A percentile compares a stretch with the other conserved stretches of the same genome.
These are phyloP conservation scores for Stenichneumon culpator DNA, from an alignment of 2,888 invertebrate genomes.

Conservation along the genomic window DNA sequence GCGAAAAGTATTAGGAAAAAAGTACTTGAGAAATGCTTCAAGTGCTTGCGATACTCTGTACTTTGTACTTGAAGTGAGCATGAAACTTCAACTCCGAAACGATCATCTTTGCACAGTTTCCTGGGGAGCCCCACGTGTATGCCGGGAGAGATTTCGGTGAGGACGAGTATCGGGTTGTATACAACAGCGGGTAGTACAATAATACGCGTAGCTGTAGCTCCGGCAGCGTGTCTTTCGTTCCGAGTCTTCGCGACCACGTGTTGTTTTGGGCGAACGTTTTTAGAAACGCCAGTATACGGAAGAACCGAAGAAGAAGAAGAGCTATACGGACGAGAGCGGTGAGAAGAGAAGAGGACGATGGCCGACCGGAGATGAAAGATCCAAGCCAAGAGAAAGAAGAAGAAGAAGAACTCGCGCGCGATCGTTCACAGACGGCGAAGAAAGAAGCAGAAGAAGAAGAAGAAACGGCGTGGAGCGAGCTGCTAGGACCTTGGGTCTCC, in stretches of 20 bases:
- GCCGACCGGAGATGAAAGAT: constrained; percentile 80
- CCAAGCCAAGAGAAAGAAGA: constrained; percentile 73
- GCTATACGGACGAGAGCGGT: constrained; percentile 17
- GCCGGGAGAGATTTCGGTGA: background rate
- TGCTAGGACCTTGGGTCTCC: constrained; percentile 78
- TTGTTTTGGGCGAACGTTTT: constrained; percentile 82
- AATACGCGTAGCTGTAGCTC: constrained; percentile 36
- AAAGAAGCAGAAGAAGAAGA: constrained; percentile 47
- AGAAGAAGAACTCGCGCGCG: constrained; percentile 29
- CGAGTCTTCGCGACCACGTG: constrained; percentile 76
- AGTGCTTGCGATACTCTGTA: no score
- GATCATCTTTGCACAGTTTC: constrained; percentile 14
- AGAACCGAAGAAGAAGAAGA: constrained; percentile 27
- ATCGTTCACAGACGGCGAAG: constrained; percentile 57
- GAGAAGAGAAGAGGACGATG: constrained; percentile 42
- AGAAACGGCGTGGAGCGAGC: constrained; percentile 68
- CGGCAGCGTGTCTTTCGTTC: constrained; percentile 35
- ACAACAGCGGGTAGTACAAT: constrained; percentile 34
- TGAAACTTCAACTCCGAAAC: background rate
- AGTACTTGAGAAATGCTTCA: no score
- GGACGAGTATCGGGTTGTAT: background rate
- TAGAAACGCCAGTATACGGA: constrained; percentile 78
- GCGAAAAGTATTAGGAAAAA: no score
- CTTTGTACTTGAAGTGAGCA: no score
- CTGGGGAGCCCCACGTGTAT: background rate